Base-by-base conservation (phyloP, 2,113 vertebrate species). In the Bufo gargarizans region DNA sequence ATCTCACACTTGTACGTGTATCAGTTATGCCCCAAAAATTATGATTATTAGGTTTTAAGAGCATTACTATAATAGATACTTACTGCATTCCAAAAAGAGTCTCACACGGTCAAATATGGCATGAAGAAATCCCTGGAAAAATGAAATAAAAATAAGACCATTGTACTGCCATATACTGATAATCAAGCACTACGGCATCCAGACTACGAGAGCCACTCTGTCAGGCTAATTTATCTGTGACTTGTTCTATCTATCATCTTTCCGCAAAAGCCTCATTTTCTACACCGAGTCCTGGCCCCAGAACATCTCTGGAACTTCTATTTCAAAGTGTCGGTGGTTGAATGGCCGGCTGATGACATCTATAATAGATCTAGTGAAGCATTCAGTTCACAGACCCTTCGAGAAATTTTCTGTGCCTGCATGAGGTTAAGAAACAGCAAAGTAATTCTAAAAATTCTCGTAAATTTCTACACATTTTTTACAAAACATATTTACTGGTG, bases 11-110 rank as follows among this genome's bases (percentile, higher is more conserved):
- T 33, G 33, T 33, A 33, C 1, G 33, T 33, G 33, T 33, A 33
- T 33, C 33, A 33, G 33, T 1, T 33, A 33, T 33, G 33, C 33
- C 33, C 33, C 0, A 33, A 33, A 33, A 33, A 33, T 33, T 33
- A 33, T 33, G 33, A 33, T 33, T 33, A 33, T 33, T 33, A 33
- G 33, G 33, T 33, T 33, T 33, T 33, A 33, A 33, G 33, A 33
- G 33, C 9, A 1, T 65, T 6, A 20, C 19, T 20, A 65, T 20
- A 20, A n/a, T 12, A 45, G 17, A 56, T 93, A 99, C 98, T 99
- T 94, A 99, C 98, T 96, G 90, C 97, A 98, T 90, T 98, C 96
- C 91, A 99, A 92, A 94, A 99, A 99, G 90, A 98, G 98, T 91
- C 96, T 97, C 65, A 99, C 92, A 47, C 97, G 96, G 90, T 97